phyloP scores from a whole-genome alignment of 2,113 vertebrate species.

The Morone saxatilis region DNA sequence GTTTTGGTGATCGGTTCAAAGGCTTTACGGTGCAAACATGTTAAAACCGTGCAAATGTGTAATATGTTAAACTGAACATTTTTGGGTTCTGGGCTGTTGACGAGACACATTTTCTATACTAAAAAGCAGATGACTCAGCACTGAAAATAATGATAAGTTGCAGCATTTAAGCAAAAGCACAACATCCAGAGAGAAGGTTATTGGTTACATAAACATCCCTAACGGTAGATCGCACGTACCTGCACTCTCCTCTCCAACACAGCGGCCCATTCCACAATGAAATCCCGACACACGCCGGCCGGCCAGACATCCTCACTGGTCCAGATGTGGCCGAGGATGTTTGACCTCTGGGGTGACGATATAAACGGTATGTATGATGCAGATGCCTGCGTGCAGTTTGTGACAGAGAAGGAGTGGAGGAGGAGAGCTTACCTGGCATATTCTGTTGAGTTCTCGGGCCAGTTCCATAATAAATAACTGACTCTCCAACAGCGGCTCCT shows the following conservation, averaged over 20 bases:
- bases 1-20: not conserved
- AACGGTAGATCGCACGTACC: slow-evolving; percentile 11
- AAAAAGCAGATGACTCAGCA: not conserved
- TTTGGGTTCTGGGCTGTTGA: not conserved
- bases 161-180: not conserved
- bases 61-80: not conserved
- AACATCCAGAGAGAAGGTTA: not conserved
- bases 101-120: not conserved
- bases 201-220: not conserved
- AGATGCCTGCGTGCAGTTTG: no score
- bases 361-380: fast-evolving
- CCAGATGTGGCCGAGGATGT: slow-evolving; percentile 83
- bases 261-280: slow-evolving; percentile 81
- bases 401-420: not conserved
- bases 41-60: no score
- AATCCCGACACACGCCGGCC: slow-evolving; percentile 76
- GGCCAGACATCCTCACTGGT: slow-evolving; percentile 82
- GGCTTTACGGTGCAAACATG: not conserved
- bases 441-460: slow-evolving; percentile 82
- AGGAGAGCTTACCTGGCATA: slow-evolving; percentile 78
- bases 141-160: not conserved
- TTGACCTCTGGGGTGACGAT: slow-evolving; percentile 73
- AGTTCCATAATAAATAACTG: slow-evolving; percentile 86
- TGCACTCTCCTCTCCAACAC: slow-evolving; percentile 78
- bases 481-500: slow-evolving; percentile 81